These are phyloP conservation scores for Gavialis gangeticus DNA, from an alignment of 2,113 vertebrate species.

Conservation along the genomic window DNA sequence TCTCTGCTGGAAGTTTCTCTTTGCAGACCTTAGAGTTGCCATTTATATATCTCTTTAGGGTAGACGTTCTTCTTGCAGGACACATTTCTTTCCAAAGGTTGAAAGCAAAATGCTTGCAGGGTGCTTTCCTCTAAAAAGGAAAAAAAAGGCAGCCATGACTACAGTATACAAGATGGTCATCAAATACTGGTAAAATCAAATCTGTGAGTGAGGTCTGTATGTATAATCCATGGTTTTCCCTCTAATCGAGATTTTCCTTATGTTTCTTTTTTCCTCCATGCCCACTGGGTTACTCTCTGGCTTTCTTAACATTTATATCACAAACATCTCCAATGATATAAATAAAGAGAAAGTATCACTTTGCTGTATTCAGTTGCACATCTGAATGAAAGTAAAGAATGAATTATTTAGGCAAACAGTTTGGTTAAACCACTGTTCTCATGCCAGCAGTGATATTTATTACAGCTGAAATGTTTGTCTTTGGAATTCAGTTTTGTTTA, in stretches of 20 bases:
- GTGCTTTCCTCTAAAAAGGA: neutral
- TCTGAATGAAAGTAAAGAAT: neutral
- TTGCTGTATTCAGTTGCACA: neutral
- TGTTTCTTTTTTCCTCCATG: neutral
- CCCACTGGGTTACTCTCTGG: neutral
- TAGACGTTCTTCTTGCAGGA: neutral
- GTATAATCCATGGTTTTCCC: neutral
- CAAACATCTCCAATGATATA: neutral
- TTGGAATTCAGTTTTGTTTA: conserved; percentile 20
- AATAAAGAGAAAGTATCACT: neutral
- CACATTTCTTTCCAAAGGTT: rapidly evolving
- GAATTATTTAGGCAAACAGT: neutral
- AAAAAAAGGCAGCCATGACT: neutral
- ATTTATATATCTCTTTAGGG: neutral
- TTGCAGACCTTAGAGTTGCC: neutral
- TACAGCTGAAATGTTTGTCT: neutral
- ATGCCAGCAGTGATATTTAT: neutral
- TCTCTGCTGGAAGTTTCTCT: neutral
- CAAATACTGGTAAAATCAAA: neutral
- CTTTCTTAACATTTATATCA: conserved; percentile 13
- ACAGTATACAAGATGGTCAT: neutral
- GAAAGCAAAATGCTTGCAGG: neutral
- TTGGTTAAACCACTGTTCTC: neutral
- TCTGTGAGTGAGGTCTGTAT: neutral
- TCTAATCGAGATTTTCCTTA: neutral